A percentile compares a stretch with the other conserved stretches of the same genome.
Conservation (phyloP, 1,140 invertebrate genomes). For the Stratiolaelaps scimitus region DNA sequence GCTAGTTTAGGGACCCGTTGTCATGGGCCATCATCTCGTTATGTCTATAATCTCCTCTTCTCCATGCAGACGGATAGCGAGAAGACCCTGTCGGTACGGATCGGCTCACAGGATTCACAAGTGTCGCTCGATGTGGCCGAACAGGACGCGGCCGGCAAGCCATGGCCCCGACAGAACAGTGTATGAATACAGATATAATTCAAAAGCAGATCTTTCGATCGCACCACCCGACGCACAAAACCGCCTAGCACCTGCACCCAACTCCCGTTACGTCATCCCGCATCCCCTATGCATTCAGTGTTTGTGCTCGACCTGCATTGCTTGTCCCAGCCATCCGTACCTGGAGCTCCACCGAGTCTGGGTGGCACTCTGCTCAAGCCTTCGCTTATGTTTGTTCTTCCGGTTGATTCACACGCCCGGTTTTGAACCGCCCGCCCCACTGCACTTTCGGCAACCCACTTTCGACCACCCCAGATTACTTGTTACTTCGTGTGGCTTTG, state of each 20-base stretch:
- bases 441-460: slow-evolving; percentile 1
- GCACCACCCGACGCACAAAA: too few species aligned
- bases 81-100: slow-evolving; percentile 56
- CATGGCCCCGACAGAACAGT: slow-evolving; percentile 76
- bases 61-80: slow-evolving; percentile 57
- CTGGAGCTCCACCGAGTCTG: not conserved
- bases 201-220: not conserved
- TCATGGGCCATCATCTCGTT: not conserved
- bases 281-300: not conserved
- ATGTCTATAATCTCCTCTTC: slow-evolving; percentile 10
- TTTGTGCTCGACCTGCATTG: not conserved
- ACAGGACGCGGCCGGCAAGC: slow-evolving; percentile 41
- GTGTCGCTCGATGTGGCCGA: slow-evolving; percentile 46
- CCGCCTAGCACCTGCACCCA: not conserved
- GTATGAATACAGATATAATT: slow-evolving; percentile 46
- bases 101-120: slow-evolving; percentile 76
- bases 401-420: not conserved
- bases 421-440: not conserved
- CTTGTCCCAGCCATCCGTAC: not conserved
- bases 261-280: not conserved
- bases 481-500: too few species aligned
- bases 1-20: slow-evolving; percentile 1
- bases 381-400: not conserved
- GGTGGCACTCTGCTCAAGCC: not conserved
- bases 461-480: too few species aligned